These are phyloP conservation scores for Catagonus wagneri DNA, from an alignment of 2,113 vertebrate genomes.

Conservation along the genomic window DNA sequence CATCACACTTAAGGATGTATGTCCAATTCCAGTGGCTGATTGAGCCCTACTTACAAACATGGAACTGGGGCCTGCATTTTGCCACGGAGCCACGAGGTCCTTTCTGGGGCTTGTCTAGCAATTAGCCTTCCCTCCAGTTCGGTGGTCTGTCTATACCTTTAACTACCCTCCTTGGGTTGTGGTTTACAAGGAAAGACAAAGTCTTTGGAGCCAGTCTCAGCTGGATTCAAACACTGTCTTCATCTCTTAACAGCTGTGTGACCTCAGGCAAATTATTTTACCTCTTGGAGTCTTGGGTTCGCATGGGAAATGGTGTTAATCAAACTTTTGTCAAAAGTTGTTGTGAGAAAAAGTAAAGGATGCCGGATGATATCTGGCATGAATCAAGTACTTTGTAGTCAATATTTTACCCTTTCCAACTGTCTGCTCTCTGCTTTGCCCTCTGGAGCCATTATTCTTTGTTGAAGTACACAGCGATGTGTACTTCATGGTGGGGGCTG, in stretches of 20 bases:
- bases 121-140: background rate
- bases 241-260: background rate
- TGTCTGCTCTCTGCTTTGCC: background rate
- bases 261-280: constrained; percentile 1
- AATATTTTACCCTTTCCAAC: rapidly evolving
- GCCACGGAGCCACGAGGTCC: background rate
- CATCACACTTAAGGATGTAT: background rate
- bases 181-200: background rate
- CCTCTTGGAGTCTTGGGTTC: background rate
- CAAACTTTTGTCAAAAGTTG: background rate
- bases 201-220: background rate
- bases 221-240: background rate
- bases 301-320: background rate
- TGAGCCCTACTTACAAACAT: background rate
- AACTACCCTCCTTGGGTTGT: background rate
- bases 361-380: background rate
- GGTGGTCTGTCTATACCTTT: background rate
- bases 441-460: background rate
- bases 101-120: background rate
- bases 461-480: background rate
- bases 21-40: background rate
- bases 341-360: background rate
- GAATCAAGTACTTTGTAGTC: background rate
- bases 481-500: too few species aligned
- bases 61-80: background rate